phyloP scores from a whole-genome alignment of 2,888 invertebrate species.

The Cerceris rybyensis region DNA sequence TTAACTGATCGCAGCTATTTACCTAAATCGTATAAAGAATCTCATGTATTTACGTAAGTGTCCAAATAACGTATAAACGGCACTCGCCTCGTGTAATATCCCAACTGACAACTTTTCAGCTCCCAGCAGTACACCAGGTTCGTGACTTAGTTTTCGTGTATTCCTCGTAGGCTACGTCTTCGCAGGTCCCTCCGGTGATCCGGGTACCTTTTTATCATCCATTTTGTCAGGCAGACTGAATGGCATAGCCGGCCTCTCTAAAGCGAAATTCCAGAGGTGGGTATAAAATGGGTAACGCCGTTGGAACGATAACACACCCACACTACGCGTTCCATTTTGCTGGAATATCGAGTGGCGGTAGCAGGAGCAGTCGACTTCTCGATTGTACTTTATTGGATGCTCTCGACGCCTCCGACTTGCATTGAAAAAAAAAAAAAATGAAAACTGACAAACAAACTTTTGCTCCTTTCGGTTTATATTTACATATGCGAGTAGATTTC shows the following conservation, averaged over 20 bases:
- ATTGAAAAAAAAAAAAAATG: constrained; percentile 2
- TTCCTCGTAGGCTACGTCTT: constrained; percentile 12
- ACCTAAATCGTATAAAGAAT: too few species aligned
- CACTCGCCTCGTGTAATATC: too few species aligned
- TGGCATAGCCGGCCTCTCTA: constrained; percentile 28
- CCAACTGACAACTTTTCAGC: too few species aligned
- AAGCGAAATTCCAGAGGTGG: constrained; percentile 52
- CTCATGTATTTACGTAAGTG: too few species aligned
- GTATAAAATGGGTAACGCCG: constrained; percentile 56
- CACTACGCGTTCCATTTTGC: constrained; percentile 57
- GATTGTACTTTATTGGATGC: constrained; percentile 64
- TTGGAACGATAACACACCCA: constrained; percentile 56
- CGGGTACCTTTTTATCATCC: constrained; percentile 43
- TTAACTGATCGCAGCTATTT: too few species aligned
- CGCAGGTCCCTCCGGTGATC: neutral
- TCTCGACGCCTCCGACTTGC: constrained; percentile 50
- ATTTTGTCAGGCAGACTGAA: constrained; percentile 50
- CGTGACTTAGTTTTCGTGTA: constrained; percentile 29
- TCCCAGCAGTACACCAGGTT: too few species aligned
- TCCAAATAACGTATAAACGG: too few species aligned
- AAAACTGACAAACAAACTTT: neutral
- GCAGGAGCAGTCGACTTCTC: constrained; percentile 57
- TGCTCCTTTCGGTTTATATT: neutral
- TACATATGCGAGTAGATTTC: neutral
- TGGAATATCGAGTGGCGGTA: constrained; percentile 63